phyloP scores from a whole-genome alignment of 2,113 vertebrate species.

The Oceanites oceanicus region DNA sequence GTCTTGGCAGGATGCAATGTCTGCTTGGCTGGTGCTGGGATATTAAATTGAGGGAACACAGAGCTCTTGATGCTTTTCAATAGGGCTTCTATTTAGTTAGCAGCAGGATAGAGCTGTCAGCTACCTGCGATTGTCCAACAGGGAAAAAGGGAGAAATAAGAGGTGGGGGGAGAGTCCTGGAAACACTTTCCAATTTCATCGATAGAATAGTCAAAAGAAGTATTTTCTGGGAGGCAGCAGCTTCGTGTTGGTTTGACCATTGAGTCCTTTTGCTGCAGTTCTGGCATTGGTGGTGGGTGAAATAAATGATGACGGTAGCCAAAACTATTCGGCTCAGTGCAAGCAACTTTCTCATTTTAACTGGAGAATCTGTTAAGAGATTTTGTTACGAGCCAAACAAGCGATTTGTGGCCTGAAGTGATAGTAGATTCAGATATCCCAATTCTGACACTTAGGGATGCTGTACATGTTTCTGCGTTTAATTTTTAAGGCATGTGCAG shows the following conservation, averaged over 20 bases:
- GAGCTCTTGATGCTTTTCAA: constrained; percentile 86
- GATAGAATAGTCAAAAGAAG: neutral
- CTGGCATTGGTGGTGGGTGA: neutral
- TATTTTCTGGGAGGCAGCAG: neutral
- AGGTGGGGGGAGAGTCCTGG: neutral
- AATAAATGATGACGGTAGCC: no score
- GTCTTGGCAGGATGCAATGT: constrained; percentile 87
- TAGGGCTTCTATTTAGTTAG: constrained; percentile 77
- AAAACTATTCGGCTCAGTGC: neutral
- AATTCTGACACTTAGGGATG: neutral
- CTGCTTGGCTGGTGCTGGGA: constrained; percentile 85
- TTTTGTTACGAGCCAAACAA: accelerated
- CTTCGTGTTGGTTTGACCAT: neutral
- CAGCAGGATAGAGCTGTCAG: constrained; percentile 61
- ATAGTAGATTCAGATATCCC: neutral
- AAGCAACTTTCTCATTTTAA: neutral
- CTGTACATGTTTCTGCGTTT: accelerated
- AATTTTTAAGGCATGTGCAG: neutral
- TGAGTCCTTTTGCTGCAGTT: neutral
- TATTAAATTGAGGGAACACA: constrained; percentile 89
- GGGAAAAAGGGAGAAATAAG: neutral
- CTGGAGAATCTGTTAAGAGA: neutral
- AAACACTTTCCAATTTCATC: neutral
- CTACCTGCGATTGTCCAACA: constrained; percentile 79
- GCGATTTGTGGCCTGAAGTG: accelerated